These are phyloP conservation scores for Stictocephala bisonia DNA, from an alignment of 2,888 invertebrate species.

Conservation along the genomic window DNA sequence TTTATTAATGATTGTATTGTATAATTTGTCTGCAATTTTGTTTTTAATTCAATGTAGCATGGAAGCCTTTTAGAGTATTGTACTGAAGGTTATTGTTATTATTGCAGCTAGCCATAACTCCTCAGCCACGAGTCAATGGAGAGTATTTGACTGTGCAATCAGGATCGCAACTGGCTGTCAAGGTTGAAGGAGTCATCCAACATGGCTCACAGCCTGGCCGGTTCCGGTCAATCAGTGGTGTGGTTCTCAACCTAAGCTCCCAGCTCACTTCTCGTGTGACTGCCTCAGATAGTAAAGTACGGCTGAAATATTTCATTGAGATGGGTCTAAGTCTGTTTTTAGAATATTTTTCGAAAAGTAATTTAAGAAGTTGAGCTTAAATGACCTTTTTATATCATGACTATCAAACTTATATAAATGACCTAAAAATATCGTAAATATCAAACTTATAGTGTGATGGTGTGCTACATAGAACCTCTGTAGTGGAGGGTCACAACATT, in stretches of 20 bases:
- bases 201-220: conserved; percentile 76
- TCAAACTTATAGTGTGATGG: no score
- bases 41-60: no score
- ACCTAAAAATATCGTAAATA: no score
- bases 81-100: no score
- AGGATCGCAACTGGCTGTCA: conserved; percentile 88
- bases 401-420: not conserved
- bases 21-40: no score
- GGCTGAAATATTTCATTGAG: conserved; percentile 34
- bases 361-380: not conserved
- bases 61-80: no score
- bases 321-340: not conserved
- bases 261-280: conserved; percentile 69
- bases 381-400: not conserved
- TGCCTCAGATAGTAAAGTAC: no score
- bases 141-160: conserved; percentile 88
- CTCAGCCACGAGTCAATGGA: conserved; percentile 81
- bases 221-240: conserved; percentile 77
- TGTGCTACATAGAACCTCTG: no score
- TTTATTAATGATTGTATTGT: conserved; percentile 24
- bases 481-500: no score
- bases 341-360: no score
- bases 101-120: conserved; percentile 77
- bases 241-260: conserved; percentile 77
- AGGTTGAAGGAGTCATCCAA: conserved; percentile 93